Conservation (phyloP, 2,797 vertebrate species). For the Knipowitschia caucasica region DNA sequence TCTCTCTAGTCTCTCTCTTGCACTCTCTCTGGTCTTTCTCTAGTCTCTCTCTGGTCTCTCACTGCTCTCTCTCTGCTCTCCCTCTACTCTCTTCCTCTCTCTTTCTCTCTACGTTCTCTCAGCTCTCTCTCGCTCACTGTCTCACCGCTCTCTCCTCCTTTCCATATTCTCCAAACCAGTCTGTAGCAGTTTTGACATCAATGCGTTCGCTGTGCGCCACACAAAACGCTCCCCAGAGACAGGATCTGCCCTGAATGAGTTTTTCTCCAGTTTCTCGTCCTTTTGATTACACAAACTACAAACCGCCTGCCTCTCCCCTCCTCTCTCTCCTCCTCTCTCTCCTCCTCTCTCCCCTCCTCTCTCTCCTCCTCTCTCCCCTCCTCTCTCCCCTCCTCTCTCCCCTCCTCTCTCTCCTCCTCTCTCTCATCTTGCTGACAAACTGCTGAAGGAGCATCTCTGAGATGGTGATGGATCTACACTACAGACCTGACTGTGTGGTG, state of each 20-base stretch:
- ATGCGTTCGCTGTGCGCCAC: constrained; percentile 46
- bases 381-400: too few relatives aligned
- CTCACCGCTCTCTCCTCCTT: constrained; percentile 39
- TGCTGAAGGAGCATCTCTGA: constrained; percentile 51
- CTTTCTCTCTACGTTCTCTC: too few relatives aligned
- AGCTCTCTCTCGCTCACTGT: too few relatives aligned
- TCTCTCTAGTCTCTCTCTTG: too few relatives aligned
- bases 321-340: too few relatives aligned
- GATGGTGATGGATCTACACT: constrained; percentile 21
- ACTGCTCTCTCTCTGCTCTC: too few relatives aligned
- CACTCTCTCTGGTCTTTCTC: too few relatives aligned
- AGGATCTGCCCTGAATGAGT: constrained; percentile 43
- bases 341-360: too few relatives aligned
- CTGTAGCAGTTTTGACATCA: constrained; percentile 53
- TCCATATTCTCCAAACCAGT: constrained; percentile 44
- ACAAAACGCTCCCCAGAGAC: constrained; percentile 53
- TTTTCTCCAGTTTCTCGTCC: constrained; percentile 33
- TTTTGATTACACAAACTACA: constrained; percentile 48
- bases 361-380: too few relatives aligned
- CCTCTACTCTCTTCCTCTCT: too few relatives aligned
- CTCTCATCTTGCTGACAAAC: constrained; percentile 40
- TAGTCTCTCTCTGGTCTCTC: too few relatives aligned
- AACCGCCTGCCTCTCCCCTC: constrained; percentile 24
- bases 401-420: too few relatives aligned
- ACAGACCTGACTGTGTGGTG: constrained; percentile 5